Base-by-base conservation (phyloP, 2,113 vertebrate species). In the Scalopus aquaticus region DNA sequence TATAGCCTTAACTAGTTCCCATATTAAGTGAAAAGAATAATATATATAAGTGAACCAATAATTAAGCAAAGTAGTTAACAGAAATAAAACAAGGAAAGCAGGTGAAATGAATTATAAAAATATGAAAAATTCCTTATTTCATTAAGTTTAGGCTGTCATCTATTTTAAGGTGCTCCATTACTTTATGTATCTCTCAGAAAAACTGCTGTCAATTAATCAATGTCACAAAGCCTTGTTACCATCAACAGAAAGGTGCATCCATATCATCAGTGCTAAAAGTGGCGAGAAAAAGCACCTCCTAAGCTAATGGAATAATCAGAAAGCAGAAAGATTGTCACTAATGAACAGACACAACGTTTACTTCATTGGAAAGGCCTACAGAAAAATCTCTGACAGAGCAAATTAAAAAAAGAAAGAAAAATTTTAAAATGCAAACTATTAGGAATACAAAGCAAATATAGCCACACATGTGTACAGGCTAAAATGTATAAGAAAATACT, bases 341-440 rank as follows among this genome's bases (percentile, higher is more conserved):
- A 88, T 26, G 54, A 79, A 64, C 20, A 88, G 58, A 94, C 22
- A 69, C 9, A 78, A 84, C 84, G 62, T 62, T 72, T 20, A 81
- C 88, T 56, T 62, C 37, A 92, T 54, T 69, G 46, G 56, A 37
- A 95, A 95, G 46, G 88, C 39, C 60, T 91, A 76, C 1, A 73
- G 73, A 89, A 16, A 82, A 51, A 90, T 4, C 64, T 76, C 37
- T 84, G 54, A 35, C 51, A 94, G 86, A 60, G 22, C n/a, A 92
- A 90, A 77, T 44, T 62, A n/a, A 42, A 93, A 72, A 72, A 42
- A n/a, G 35, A 4, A 44, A 49, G n/a, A n/a, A 72, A 30, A 81
- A 88, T 35, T 69, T 17, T 85, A 70, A 84, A 67, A 84, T 20
- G n/a, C 16, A 84, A 72, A 62, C 35, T 42, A 30, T 77, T 58